Percentiles rank a stretch among this genome's conserved stretches.
These are phyloP conservation scores for Microcebus lehilahytsara DNA, from an alignment of 2,113 vertebrate species.

Conservation along the genomic window DNA sequence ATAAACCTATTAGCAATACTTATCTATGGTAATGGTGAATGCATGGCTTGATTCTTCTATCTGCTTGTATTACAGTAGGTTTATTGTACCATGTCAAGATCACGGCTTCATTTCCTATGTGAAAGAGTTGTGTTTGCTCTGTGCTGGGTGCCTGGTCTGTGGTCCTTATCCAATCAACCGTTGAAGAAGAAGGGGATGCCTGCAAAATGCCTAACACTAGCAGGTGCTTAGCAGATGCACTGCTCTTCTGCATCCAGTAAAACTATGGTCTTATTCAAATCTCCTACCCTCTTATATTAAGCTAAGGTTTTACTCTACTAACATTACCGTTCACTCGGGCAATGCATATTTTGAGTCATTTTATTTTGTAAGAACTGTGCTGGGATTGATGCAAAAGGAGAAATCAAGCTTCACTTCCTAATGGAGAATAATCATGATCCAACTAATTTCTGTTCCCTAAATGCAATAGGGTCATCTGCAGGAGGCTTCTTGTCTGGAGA, in stretches of 20 bases:
- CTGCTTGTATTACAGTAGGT: background rate
- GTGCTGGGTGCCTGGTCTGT: background rate
- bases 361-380: background rate
- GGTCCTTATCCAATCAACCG: background rate
- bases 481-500: background rate
- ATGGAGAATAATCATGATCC: background rate
- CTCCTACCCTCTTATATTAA: background rate
- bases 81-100: background rate
- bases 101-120: fast-evolving
- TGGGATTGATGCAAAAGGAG: background rate
- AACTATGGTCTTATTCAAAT: background rate
- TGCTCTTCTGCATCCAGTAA: background rate
- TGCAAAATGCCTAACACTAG: background rate
- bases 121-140: too few relatives aligned
- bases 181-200: background rate
- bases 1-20: background rate
- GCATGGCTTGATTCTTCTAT: background rate
- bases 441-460: background rate
- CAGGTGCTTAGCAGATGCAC: background rate
- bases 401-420: background rate
- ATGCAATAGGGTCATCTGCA: background rate
- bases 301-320: background rate
- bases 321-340: background rate
- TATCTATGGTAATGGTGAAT: background rate
- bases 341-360: background rate